Base-by-base conservation (phyloP, 1,140 invertebrate species). In the Drosophila kurseongensis region DNA sequence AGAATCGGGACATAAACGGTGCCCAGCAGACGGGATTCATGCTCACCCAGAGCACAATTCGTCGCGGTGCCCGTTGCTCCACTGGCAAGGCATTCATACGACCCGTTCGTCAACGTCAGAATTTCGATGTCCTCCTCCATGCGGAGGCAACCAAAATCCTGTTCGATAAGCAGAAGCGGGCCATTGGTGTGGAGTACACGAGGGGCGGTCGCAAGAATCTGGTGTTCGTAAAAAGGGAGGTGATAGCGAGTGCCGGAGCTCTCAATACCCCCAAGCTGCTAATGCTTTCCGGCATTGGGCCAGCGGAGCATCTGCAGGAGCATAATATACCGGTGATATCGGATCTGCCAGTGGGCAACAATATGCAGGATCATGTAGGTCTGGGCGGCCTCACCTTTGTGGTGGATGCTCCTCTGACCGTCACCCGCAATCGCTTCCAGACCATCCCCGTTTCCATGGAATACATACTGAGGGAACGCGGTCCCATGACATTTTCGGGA, bases 261-360 rank as follows among this genome's bases (percentile, higher is more conserved):
- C 94, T 98, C 12, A 95, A 96, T 36, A 95, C 95, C 3, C 97
- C 97, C 1, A 96, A 97, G 65, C 75, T 98, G n/a, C 93, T 98
- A 13, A 98, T 98, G 97, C 81, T 98, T 0, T 98, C 97, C 16
- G 98, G 98, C 0, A 94, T 98, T 18, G 97, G 97, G 0, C 97
- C 97, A 0, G 93, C 93, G 1, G 95, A 97, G 45, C 96, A 98
- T 79, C 92, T 99, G 1, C 83, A 94, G 61, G 94, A 96, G 57
- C 94, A 97, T 44, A 95, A 94, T 2, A 97, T 98, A 62, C 95
- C 95, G 0, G 94, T 97, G 0, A 71, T 97, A 3, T 94, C 95
- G 0, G 95, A 97, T 86, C 89, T 97, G 1, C 95, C 95, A 84
- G 96, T 97, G 0, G 97, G 97, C 12, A 94, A 97, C 72, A 97